Conservation (phyloP, 2,888 invertebrate genomes). For the Ormyrus pomaceus region DNA sequence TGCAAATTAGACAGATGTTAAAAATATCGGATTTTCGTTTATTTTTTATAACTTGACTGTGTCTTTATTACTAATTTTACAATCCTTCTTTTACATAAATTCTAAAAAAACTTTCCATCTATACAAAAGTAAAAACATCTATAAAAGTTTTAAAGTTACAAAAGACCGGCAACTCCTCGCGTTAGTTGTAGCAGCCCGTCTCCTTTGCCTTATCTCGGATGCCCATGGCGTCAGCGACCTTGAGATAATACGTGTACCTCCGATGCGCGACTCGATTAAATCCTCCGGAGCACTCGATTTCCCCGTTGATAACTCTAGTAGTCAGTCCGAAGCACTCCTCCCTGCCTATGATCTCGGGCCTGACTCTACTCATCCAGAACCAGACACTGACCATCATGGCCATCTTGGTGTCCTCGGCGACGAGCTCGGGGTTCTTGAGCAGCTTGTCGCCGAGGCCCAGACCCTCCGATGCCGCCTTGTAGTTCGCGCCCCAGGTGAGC, state of each 20-base stretch:
- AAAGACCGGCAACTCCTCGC: no score
- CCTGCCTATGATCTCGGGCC: background rate
- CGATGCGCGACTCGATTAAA: background rate
- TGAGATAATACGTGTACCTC: slow-evolving; percentile 28
- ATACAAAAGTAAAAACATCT: no score
- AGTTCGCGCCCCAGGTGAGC: slow-evolving; percentile 46
- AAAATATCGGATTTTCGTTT: no score
- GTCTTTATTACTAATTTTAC: no score
- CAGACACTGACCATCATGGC: slow-evolving; percentile 36
- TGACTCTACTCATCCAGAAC: slow-evolving; percentile 34
- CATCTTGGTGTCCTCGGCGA: slow-evolving; percentile 7
- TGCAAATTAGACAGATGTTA: no score
- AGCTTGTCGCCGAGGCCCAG: slow-evolving; percentile 39
- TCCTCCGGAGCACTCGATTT: slow-evolving; percentile 10
- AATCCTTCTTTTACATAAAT: no score
- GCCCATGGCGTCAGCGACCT: slow-evolving; percentile 20
- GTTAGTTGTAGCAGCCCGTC: slow-evolving; percentile 43
- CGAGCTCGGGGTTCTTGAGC: slow-evolving; percentile 36
- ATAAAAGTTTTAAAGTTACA: no score
- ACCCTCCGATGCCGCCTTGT: slow-evolving; percentile 31
- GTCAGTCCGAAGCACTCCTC: slow-evolving; percentile 29
- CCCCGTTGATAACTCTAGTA: slow-evolving; percentile 28
- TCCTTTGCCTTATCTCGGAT: slow-evolving; percentile 9
- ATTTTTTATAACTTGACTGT: no score
- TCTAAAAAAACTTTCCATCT: no score